Evolutionary conservation across 2,113 vertebrate species (phyloP).

Genomic region (Lycaon pictus): DNA sequence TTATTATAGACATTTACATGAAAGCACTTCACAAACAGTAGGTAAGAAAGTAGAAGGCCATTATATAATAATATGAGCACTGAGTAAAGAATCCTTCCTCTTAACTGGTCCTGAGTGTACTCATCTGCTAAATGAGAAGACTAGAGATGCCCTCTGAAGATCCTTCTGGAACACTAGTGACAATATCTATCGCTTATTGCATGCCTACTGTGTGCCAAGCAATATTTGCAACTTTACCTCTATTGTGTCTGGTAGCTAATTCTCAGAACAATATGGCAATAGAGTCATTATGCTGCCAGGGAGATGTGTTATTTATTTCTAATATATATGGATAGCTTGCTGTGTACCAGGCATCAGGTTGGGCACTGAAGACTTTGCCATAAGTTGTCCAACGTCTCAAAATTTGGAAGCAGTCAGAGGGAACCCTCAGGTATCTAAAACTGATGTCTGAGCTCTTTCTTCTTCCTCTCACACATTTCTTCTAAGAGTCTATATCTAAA

Average conservation of each 20-base stretch:
- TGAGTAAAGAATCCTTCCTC: slow-evolving; percentile 7
- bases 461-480: not conserved
- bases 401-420: not conserved
- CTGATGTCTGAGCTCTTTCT: not conserved
- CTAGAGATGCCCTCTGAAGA: not conserved
- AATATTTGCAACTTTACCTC: not conserved
- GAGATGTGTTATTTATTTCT: not conserved
- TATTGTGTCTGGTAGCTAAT: not conserved
- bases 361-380: not conserved
- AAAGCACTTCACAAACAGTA: not conserved
- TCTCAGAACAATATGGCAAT: not conserved
- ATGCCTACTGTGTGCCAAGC: slow-evolving; percentile 1
- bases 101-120: not conserved
- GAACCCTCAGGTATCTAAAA: not conserved
- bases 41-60: not conserved
- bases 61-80: not conserved
- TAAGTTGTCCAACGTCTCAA: not conserved
- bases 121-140: slow-evolving; percentile 38
- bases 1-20: not conserved
- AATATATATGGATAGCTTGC: not conserved
- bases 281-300: not conserved
- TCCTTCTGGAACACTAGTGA: not conserved
- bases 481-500: slow-evolving; percentile 1
- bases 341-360: not conserved
- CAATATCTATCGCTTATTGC: not conserved